A percentile compares a stretch with the other conserved stretches of the same genome.
phyloP scores from a whole-genome alignment of 2,888 invertebrate genomes.

The Hipparchia semele region DNA sequence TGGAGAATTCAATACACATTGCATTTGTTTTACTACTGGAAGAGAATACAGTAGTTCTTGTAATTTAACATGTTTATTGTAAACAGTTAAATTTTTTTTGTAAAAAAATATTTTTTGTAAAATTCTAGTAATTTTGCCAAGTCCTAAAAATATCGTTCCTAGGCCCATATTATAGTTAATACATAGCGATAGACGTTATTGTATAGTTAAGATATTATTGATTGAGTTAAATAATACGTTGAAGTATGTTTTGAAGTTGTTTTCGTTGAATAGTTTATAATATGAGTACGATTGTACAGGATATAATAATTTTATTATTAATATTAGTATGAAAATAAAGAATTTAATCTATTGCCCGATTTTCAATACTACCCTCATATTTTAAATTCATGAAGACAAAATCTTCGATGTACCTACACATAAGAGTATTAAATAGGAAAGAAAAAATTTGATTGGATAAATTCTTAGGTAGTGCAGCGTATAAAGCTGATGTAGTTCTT shows the following conservation, averaged over 20 bases:
- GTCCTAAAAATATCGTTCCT: neutral
- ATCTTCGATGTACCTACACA: too few species aligned
- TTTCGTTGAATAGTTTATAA: constrained; percentile 36
- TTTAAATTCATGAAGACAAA: neutral
- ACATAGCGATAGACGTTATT: constrained; percentile 2
- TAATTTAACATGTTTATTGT: too few species aligned
- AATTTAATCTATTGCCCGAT: constrained; percentile 5
- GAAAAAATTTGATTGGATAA: neutral
- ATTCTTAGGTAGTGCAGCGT: too few species aligned
- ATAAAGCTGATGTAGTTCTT: too few species aligned
- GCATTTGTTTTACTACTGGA: too few species aligned
- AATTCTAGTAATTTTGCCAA: neutral
- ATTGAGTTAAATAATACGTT: constrained; percentile 14
- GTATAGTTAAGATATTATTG: neutral
- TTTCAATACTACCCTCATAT: constrained; percentile 6
- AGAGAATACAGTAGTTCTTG: too few species aligned
- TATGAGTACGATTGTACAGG: constrained; percentile 26
- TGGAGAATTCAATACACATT: neutral
- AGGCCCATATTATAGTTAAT: neutral
- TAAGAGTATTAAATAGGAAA: neutral
- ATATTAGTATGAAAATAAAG: constrained; percentile 25
- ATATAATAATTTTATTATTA: constrained; percentile 14
- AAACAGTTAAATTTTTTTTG: too few species aligned
- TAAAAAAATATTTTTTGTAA: too few species aligned
- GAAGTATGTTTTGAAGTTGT: constrained; percentile 21